Base-by-base conservation (phyloP, 2,113 vertebrate species). In the Thinocorus orbignyianus region DNA sequence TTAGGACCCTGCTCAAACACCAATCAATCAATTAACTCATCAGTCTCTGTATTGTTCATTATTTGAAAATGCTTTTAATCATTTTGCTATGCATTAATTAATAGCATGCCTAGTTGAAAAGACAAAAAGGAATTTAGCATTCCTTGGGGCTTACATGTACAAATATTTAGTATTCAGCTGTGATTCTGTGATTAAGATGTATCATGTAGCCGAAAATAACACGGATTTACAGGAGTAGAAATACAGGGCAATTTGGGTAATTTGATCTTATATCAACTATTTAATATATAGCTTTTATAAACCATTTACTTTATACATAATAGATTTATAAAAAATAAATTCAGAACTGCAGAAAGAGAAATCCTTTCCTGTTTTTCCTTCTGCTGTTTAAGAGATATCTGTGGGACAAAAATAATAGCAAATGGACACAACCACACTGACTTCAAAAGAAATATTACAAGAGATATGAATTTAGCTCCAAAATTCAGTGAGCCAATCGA, bases 1-100 rank as follows among this genome's bases (percentile, higher is more conserved):
- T 98, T 97, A 97, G 97, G 93, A 96, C 84, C 79, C 58, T 92
- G 92, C 88, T 98, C 91, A 70, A 95, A 91, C 90, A 97, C 95
- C 95, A 95, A 96, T 97, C 94, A 97, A 97, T 97, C 96, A 97
- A 96, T 97, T 96, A 97, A 94, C 92, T 95, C 41, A 0, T 96
- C 93, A 93, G 86, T 95, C 88, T 91, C 61, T 89, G 90, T 94
- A 97, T 97, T 97, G 96, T 97, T 96, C 95, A 88, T 96, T 96
- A 96, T 96, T 95, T 96, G 87, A 97, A 96, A 97, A 97, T 97
- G 89, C 87, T 97, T 97, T 97, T 97, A 97, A 97, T 97, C 92
- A 96, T 95, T 97, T 96, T 96, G 89, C 84, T 95, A 77, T 97
- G 91, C 92, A 95, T 97, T 97, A 97, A 97, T 97, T 97, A 97